These are phyloP conservation scores for Xyrichtys novacula DNA, from an alignment of 2,797 vertebrate genomes.

Conservation along the genomic window DNA sequence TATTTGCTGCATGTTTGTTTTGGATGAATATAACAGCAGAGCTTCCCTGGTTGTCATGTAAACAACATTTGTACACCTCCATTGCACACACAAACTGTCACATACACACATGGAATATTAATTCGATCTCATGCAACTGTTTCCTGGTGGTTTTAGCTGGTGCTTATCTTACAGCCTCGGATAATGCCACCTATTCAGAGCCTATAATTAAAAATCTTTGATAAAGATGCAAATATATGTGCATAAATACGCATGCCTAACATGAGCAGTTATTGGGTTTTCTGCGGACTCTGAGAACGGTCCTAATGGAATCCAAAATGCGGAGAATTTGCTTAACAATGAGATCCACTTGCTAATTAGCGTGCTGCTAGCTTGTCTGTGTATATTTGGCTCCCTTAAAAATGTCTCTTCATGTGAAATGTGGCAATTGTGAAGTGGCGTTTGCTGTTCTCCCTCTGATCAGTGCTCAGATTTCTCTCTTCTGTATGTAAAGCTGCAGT, in stretches of 20 bases:
- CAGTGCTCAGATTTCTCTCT: slow-evolving; percentile 27
- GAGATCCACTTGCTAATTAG: slow-evolving; percentile 67
- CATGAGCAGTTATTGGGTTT: slow-evolving; percentile 73
- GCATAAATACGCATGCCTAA: slow-evolving; percentile 78
- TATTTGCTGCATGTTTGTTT: slow-evolving; percentile 28
- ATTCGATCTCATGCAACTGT: slow-evolving; percentile 56
- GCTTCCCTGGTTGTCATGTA: slow-evolving; percentile 47
- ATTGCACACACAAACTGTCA: not conserved
- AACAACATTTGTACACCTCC: slow-evolving; percentile 30
- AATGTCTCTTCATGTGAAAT: slow-evolving; percentile 41
- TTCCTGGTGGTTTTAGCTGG: slow-evolving; percentile 58
- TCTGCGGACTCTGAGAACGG: slow-evolving; percentile 60
- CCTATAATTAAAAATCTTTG: slow-evolving; percentile 80
- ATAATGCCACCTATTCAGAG: slow-evolving; percentile 76
- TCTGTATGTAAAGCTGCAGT: slow-evolving; percentile 30
- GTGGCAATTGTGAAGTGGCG: slow-evolving; percentile 14
- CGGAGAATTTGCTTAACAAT: slow-evolving; percentile 72
- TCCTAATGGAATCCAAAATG: slow-evolving; percentile 76
- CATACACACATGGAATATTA: slow-evolving; percentile 44
- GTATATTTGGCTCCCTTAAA: slow-evolving; percentile 25
- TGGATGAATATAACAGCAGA: slow-evolving; percentile 18
- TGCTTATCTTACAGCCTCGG: slow-evolving; percentile 68
- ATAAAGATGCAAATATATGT: slow-evolving; percentile 87
- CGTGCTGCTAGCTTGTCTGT: slow-evolving; percentile 36
- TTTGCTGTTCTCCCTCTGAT: slow-evolving; percentile 30